Evolutionary conservation across 2,888 invertebrate genomes (phyloP).

Genomic region (Hoplodrina ambigua): DNA sequence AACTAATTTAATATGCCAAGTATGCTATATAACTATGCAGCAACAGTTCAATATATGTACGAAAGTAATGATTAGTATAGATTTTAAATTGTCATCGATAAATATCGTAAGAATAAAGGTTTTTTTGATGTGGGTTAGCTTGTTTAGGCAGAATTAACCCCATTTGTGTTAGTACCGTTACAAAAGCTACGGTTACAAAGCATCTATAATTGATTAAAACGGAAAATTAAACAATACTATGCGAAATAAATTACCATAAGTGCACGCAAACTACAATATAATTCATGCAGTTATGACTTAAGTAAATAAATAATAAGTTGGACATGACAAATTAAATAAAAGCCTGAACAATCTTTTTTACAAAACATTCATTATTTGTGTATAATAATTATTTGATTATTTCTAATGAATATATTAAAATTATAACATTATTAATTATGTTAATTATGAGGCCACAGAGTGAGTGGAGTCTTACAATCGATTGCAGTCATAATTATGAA

Average conservation of each 20-base stretch:
- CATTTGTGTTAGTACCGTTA: not conserved
- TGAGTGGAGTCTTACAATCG: slow-evolving; percentile 36
- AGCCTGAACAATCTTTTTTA: slow-evolving; percentile 23
- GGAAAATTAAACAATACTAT: slow-evolving; percentile 35
- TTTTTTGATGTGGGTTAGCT: not conserved
- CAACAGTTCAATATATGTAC: too few relatives aligned
- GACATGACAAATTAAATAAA: slow-evolving; percentile 41
- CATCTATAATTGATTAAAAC: not conserved
- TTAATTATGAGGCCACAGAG: slow-evolving; percentile 45
- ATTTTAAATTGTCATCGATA: too few relatives aligned
- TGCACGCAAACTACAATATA: slow-evolving; percentile 12
- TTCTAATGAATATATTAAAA: slow-evolving; percentile 40
- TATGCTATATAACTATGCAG: too few relatives aligned
- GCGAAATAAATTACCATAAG: slow-evolving; percentile 8
- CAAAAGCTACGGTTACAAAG: too few relatives aligned
- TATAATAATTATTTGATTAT: slow-evolving; percentile 24
- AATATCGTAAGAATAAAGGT: not conserved
- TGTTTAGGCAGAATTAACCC: not conserved
- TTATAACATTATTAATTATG: slow-evolving; percentile 32
- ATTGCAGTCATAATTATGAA: slow-evolving; percentile 28
- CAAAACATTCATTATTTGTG: slow-evolving; percentile 15
- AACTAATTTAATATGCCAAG: too few relatives aligned
- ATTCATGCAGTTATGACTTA: not conserved
- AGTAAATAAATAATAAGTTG: slow-evolving; percentile 27
- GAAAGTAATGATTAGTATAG: too few relatives aligned